Evolutionary conservation across 2,113 vertebrate genomes (phyloP), one percentile per base, ranked within the genome.

Genomic region (Gambusia affinis): DNA sequence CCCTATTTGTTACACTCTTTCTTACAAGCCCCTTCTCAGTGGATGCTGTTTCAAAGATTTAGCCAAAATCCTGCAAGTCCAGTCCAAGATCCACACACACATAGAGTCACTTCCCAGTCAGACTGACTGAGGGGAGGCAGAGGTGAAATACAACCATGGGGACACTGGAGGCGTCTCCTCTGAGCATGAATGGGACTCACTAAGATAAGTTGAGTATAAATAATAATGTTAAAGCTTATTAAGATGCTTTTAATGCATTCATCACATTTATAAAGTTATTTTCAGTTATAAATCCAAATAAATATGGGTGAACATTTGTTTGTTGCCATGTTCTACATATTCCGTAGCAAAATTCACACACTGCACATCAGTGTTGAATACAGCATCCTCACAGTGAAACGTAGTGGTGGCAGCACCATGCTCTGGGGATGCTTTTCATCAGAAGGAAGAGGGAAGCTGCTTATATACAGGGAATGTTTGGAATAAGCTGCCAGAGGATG

Each of bases 71-170:
- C 69, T 0, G 29, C 64, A 79, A 73, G 22, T 75, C 8, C 33
- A 12, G 63, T 85, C 83, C 82, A 89, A 85, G 27, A 82, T 81
- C 63, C 76, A 86, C 80, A 87, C 44, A 15, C 44, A 15, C 73
- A 35, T 42, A 81, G 85, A 88, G 72, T 89, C 84, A 88, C 72
- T 87, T 83, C 87, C 82, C 64, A 70, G 79, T 64, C 62, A 47
- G 63, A 39, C 64, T 61, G 60, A 28, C 71, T 3, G 44, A 72
- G 77, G 42, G 71, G 70, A 64, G 62, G 73, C 68, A 73, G 76
- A 72, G 81, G 76, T 84, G 72, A 80, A 81, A 69, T 75, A 66
- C 64, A 78, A 69, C 73, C 31, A 33, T 24, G 12, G 72, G 11
- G 42, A 33, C 31, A 22, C 37, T 33, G 63, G 62, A 44, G 57